These are phyloP conservation scores for Chlorops oryzae DNA, from an alignment of 1,140 invertebrate species.

Conservation along the genomic window DNA sequence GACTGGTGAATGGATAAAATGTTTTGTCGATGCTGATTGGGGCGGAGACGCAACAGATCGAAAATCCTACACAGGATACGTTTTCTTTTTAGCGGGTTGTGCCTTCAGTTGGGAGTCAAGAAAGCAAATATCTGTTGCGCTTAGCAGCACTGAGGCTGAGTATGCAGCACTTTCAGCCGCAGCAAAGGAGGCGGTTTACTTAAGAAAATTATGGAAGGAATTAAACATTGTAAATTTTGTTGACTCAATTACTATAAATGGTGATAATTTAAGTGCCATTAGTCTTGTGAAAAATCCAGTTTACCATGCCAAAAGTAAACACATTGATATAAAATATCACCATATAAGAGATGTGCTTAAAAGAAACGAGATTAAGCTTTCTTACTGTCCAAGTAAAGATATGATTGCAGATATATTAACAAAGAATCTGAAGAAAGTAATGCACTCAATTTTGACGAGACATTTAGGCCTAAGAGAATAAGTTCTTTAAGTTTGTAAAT, in stretches of 20 bases:
- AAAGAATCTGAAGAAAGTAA: conserved; percentile 13
- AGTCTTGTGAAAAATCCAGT: conserved; percentile 22
- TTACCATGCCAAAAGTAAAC: conserved; percentile 30
- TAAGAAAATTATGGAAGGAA: conserved; percentile 21
- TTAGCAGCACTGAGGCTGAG: conserved; percentile 43
- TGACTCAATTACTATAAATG: neutral
- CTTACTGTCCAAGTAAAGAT: conserved; percentile 16
- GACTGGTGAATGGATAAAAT: neutral
- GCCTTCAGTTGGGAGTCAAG: conserved; percentile 30
- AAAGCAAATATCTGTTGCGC: conserved; percentile 40
- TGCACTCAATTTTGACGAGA: no score
- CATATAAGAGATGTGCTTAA: conserved; percentile 28
- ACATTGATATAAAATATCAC: conserved; percentile 31
- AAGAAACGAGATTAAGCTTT: conserved; percentile 15
- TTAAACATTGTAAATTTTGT: neutral
- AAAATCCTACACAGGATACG: conserved; percentile 41
- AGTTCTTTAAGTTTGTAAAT: no score
- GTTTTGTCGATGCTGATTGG: conserved; percentile 27
- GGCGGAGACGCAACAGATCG: conserved; percentile 30
- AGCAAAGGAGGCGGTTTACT: conserved; percentile 26
- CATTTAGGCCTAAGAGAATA: no score
- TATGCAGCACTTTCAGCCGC: conserved; percentile 30
- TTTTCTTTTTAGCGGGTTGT: conserved; percentile 27
- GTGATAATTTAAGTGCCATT: conserved; percentile 27
- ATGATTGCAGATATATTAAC: conserved; percentile 25